Percentiles rank a stretch among this genome's conserved stretches.
Evolutionary conservation across 2,113 vertebrate species (phyloP).

Genomic region (Aegypius monachus): DNA sequence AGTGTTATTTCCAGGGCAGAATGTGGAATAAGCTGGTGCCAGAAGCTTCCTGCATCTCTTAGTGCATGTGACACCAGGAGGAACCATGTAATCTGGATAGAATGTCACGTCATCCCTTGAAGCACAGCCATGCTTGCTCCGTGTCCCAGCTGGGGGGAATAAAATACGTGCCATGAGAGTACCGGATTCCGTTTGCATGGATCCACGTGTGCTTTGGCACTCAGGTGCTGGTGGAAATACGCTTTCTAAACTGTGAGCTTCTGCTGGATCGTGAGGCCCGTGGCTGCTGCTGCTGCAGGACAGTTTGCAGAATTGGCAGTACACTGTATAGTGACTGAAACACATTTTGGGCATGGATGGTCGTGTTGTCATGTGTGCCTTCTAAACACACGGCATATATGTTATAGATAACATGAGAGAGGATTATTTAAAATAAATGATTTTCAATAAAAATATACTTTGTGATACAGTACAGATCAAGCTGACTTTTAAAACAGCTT

Average conservation of each 20-base stretch:
- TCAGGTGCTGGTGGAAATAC: background rate
- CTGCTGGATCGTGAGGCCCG: background rate
- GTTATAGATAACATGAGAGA: background rate
- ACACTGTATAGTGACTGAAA: background rate
- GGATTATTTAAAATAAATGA: background rate
- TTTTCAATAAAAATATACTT: background rate
- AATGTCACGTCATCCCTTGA: background rate
- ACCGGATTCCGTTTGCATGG: background rate
- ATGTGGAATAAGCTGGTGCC: background rate
- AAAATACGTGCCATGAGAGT: background rate
- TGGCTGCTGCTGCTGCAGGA: background rate
- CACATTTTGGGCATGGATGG: background rate
- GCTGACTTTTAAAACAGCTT: background rate
- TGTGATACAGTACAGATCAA: background rate
- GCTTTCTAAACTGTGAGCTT: background rate
- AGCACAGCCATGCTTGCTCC: background rate
- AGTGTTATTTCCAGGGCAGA: conserved; percentile 2
- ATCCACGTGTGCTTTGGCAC: background rate
- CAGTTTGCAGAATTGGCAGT: background rate
- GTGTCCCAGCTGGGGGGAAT: background rate
- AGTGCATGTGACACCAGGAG: background rate
- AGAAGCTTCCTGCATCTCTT: background rate
- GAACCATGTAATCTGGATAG: background rate
- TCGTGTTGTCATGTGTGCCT: background rate
- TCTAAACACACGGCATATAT: background rate